A percentile compares a stretch with the other conserved stretches of the same genome.
Conservation (phyloP, 2,888 invertebrate genomes). For the Drosophila tanythrix region DNA sequence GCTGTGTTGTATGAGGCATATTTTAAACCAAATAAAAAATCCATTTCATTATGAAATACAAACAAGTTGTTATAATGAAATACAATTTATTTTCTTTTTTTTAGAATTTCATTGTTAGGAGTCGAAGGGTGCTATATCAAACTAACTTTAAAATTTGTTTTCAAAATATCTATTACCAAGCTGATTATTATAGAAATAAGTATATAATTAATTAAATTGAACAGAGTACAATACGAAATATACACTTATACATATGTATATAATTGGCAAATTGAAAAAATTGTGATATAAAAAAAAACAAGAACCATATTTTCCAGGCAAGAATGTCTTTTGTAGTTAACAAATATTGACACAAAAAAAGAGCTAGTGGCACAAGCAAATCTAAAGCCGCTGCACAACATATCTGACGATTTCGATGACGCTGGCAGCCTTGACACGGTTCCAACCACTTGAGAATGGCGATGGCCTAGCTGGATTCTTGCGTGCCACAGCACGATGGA, state of each 20-base stretch:
- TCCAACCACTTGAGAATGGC: constrained; percentile 56
- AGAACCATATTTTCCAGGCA: not conserved
- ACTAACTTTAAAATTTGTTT: not conserved
- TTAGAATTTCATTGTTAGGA: not conserved
- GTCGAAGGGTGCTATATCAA: not conserved
- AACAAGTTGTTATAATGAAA: not conserved
- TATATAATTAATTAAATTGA: not conserved
- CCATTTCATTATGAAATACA: not conserved
- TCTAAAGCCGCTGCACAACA: constrained; percentile 54
- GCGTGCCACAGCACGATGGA: constrained; percentile 6
- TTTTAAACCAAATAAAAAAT: not conserved
- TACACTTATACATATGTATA: not conserved
- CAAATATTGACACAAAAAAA: not conserved
- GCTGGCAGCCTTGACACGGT: constrained; percentile 82
- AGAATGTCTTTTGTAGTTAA: not conserved
- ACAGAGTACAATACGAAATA: not conserved
- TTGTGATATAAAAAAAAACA: not conserved
- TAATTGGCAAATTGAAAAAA: not conserved
- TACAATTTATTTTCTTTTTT: not conserved
- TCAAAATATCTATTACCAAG: not conserved
- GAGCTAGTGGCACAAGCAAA: not conserved
- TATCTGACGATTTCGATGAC: constrained; percentile 34
- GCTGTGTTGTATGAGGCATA: not conserved
- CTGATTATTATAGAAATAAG: not conserved
- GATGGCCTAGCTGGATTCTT: constrained; percentile 35